Base-by-base conservation (phyloP, 2,888 invertebrate genomes). In the Achlya flavicornis region DNA sequence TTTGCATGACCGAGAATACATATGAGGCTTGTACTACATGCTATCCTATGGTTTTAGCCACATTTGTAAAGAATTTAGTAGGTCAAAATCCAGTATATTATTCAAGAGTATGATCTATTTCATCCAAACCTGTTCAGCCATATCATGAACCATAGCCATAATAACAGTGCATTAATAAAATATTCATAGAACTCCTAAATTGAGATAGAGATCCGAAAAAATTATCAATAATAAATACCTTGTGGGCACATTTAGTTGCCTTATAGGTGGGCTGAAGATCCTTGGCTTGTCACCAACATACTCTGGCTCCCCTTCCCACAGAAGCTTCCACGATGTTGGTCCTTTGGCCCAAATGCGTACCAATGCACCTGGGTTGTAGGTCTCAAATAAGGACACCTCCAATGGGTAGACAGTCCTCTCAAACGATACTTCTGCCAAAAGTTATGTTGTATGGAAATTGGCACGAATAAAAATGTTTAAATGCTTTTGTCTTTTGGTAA, bases 281-380 rank as follows among this genome's bases (percentile, higher is more conserved):
- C 97, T 94, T 0, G 97, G 95, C 19, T 88, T 92, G 62, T 95
- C 95, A 3, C 94, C 94, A 58, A 95, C 94, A 69, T 91, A 87
- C 77, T 96, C 95, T 0, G 97, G 96, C 61, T 93, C 91, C 7
- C 96, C 96, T 84, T 96, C 96, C 97, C 97, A 98, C 43, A 98
- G 88, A 61, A 96, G 92, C 59, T 94, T 86, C 98, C 98, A 98
- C 19, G 90, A 86, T 0, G 78, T 77, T 0, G 91, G 86, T 1
- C 89, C 89, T 63, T 90, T 85, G 0, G 96, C 97, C 97, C 97
- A 97, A 66, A 98, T 96, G 69, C 97, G 94, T 19, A 97, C 95
- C 46, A 98, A 94, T 3, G 97, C 97, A 33, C 98, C 98, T 0
- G 98, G 97, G 86, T 97, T 97, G 78, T 96, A 98, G 0, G 97